Base-by-base conservation (phyloP, 2,888 invertebrate genomes). In the Plagodis pulveraria region DNA sequence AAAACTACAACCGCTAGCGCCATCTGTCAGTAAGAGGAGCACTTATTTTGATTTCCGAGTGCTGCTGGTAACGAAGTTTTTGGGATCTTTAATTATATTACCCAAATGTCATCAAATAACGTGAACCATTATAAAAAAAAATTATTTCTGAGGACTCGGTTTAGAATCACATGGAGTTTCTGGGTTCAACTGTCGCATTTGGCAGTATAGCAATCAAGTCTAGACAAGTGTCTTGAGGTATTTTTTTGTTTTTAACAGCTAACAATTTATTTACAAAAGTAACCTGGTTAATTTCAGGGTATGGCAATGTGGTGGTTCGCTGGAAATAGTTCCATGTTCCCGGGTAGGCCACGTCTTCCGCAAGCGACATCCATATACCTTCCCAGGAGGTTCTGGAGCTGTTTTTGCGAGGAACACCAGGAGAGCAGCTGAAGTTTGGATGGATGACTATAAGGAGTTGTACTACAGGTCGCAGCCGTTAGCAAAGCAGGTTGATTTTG, bases 401-500 rank as follows among this genome's bases (percentile, higher is more conserved):
- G 99, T 99, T 32, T 99, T 99, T 87, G 98, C 98, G 0, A 94
- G 97, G 80, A 99, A 99, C 89, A 99, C 99, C 0, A 94, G 99
- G 56, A 93, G 99, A 67, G 99, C 99, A 0, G 99, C 99, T 0
- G 99, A 99, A 89, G 99, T 99, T 9, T 99, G 99, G 99, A 99
- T 99, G 99, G 99, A 99, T 81, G 98, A 98, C 65, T 99, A 98
- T 91, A 99, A 99, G 86, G 96, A 98, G 76, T 97, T 97, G 80
- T 99, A 99, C 87, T 99, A 99, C 81, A 95, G 96, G 58, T 96
- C 98, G 1, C 99, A 99, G 69, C 98, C 98, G 50, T 86, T 98
- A 58, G 98, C 98, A 11, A 96, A 96, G 81, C 97, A 96, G 81
- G 96, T 98, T 67, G 96, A 97, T 54, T 98, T 95, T 83, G 98